Evolutionary conservation across 2,888 invertebrate species (phyloP).

Genomic region (Allacma fusca): DNA sequence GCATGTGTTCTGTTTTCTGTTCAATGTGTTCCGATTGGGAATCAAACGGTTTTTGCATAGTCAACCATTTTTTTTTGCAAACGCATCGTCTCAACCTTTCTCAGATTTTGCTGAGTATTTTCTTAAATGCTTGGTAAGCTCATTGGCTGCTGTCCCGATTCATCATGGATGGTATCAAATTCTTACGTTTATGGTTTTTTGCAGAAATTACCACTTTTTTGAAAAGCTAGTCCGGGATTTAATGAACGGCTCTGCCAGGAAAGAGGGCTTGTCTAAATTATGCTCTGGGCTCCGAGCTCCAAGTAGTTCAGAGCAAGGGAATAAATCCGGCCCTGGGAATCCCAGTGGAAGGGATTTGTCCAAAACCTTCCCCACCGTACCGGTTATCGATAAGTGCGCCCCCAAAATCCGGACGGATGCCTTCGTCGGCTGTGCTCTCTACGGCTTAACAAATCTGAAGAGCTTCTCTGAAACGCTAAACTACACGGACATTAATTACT

Average conservation of each 20-base stretch:
- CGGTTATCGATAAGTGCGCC: constrained; percentile 47
- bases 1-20: background rate
- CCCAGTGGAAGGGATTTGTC: background rate
- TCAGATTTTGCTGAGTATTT: too few relatives aligned
- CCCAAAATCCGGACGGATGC: constrained; percentile 48
- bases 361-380: background rate
- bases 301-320: background rate
- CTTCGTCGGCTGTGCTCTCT: constrained; percentile 59
- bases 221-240: constrained; percentile 58
- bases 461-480: constrained; percentile 59
- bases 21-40: background rate
- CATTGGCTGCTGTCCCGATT: too few relatives aligned
- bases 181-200: too few relatives aligned
- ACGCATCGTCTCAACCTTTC: too few relatives aligned
- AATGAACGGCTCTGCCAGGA: constrained; percentile 30
- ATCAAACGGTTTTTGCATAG: background rate
- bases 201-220: constrained; percentile 60
- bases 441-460: constrained; percentile 61
- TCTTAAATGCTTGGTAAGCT: too few relatives aligned
- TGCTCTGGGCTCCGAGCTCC: constrained; percentile 41
- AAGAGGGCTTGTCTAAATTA: constrained; percentile 52
- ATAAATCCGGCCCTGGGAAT: background rate
- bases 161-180: too few relatives aligned
- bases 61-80: too few relatives aligned
- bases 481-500: constrained; percentile 54